Base-by-base conservation (phyloP, 2,888 invertebrate genomes). In the Stegophylla sp. region DNA sequence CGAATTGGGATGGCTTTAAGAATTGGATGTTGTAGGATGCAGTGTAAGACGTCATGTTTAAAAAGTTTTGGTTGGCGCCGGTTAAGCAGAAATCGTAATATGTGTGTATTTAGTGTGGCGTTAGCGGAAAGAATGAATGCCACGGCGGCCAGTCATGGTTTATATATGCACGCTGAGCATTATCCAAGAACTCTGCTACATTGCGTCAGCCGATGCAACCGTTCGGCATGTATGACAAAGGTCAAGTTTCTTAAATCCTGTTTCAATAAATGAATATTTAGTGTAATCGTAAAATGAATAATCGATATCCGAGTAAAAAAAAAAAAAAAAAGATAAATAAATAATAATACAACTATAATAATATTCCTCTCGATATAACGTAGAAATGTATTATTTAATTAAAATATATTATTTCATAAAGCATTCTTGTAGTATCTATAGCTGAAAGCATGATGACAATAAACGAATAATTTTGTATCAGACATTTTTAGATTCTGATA, bases 131-230 rank as follows among this genome's bases (percentile, higher is more conserved):
- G 67, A 77, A 69, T 77, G 77, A 77, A 28, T 69, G 12, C 41
- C n/a, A 45, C 45, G 13, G 45, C 66, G 67, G 56, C 56, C 28
- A 45, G 67, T 48, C 45, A 9, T 45, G 67, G n/a, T 43, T 67
- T 77, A 43, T 67, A 77, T 69, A 63, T 0, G n/a, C 26, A 75
- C 64, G 51, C 53, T 48, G 43, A 56, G 12, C n/a, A 77, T 77
- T 77, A 77, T 77, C 77, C 34, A 51, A 69, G 26, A 69, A 43
- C 10, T 34, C 41, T 20, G 13, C n/a, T 20, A 67, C 28, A 69
- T 77, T 77, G 77, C 77, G 28, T 77, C 77, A 77, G 10, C 67
- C 69, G 45, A 12, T 15, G 59, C 45, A 69, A 77, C 67, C 10
- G 23, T 73, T 61, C 45, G 48, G n/a, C 59, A 45, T 66, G 45